Conservation (phyloP, 2,888 invertebrate genomes). For the Limnephilus auricula region DNA sequence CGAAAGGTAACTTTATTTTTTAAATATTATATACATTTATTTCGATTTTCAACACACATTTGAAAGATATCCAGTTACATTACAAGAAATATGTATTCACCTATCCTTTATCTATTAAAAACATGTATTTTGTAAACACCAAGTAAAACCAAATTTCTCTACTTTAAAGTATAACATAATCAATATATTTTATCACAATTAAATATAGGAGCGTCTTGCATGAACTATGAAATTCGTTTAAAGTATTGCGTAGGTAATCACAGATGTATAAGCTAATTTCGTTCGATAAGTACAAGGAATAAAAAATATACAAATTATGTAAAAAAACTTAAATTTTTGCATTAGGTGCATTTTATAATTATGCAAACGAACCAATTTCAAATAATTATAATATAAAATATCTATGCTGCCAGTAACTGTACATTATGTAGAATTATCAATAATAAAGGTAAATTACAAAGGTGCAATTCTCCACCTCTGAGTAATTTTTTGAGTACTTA, state of each 20-base stretch:
- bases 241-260: not conserved
- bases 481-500: too few relatives aligned
- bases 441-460: not conserved
- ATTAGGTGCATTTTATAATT: not conserved
- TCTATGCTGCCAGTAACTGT: not conserved
- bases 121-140: not conserved
- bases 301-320: not conserved
- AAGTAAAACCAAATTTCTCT: not conserved
- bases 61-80: not conserved
- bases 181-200: not conserved
- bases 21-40: not conserved
- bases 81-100: not conserved
- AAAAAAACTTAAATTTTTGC: not conserved
- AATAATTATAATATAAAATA: not conserved
- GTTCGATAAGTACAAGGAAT: not conserved
- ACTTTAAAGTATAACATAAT: not conserved
- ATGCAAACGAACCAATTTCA: not conserved
- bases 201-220: not conserved
- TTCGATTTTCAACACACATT: not conserved
- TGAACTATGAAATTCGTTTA: not conserved
- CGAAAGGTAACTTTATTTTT: slow-evolving; percentile 2
- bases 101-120: not conserved
- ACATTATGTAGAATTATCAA: not conserved
- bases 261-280: not conserved
- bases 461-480: too few relatives aligned